A percentile compares a stretch with the other conserved stretches of the same genome.
Evolutionary conservation across 2,888 invertebrate genomes (phyloP).

Genomic region (Tholera decimalis): DNA sequence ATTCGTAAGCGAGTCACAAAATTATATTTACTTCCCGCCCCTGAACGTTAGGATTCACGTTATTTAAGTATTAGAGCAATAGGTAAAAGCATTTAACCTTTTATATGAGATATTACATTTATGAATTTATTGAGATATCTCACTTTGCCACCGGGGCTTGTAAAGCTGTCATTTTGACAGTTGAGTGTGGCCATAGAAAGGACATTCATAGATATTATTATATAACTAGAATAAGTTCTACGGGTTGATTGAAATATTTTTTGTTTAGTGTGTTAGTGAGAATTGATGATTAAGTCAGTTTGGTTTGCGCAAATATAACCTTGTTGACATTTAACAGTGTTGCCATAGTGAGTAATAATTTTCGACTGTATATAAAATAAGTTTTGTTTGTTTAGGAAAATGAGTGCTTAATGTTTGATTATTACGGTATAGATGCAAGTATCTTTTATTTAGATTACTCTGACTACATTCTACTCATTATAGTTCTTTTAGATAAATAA

Average conservation of each 20-base stretch:
- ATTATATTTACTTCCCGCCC: slow-evolving; percentile 89
- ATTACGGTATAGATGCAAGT: slow-evolving; percentile 70
- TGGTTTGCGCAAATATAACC: slow-evolving; percentile 85
- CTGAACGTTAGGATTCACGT: slow-evolving; percentile 86
- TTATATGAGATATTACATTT: slow-evolving; percentile 84
- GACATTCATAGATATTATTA: slow-evolving; percentile 67
- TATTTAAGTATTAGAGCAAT: slow-evolving; percentile 88
- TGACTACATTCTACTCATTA: slow-evolving; percentile 71
- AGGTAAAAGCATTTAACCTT: slow-evolving; percentile 89
- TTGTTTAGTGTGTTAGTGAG: slow-evolving; percentile 85
- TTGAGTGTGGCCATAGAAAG: slow-evolving; percentile 64
- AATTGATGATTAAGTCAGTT: slow-evolving; percentile 81
- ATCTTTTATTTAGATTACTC: slow-evolving; percentile 75
- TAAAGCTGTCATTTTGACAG: slow-evolving; percentile 65
- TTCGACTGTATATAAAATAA: slow-evolving; percentile 89
- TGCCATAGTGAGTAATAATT: slow-evolving; percentile 90
- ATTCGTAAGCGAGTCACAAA: slow-evolving; percentile 90
- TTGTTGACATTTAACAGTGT: slow-evolving; percentile 90
- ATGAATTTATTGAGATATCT: slow-evolving; percentile 77
- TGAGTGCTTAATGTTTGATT: slow-evolving; percentile 83
- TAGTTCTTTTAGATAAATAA: slow-evolving; percentile 75
- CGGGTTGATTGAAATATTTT: slow-evolving; percentile 75
- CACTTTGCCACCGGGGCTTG: slow-evolving; percentile 67
- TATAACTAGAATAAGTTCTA: slow-evolving; percentile 75
- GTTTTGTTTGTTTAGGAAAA: slow-evolving; percentile 85